Percentiles rank a stretch among this genome's conserved stretches.
Conservation (phyloP, 2,888 invertebrate species). For the Onchidella celtica region DNA sequence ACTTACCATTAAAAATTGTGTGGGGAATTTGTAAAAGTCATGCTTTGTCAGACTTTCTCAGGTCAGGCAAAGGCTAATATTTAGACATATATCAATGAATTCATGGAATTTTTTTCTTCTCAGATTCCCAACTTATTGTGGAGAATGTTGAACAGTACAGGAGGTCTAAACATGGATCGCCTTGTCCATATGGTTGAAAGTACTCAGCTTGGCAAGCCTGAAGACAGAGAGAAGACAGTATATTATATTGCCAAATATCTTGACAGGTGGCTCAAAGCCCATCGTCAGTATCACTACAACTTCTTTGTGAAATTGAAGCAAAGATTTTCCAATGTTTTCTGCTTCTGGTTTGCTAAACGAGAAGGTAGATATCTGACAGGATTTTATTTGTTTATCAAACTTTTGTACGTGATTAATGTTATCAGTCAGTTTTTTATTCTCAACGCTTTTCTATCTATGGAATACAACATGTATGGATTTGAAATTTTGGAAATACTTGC, state of each 20-base stretch:
- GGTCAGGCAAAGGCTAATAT: too few relatives aligned
- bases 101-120: neutral
- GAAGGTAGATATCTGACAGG: slow-evolving; percentile 74
- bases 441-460: slow-evolving; percentile 73
- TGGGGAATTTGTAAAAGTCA: too few relatives aligned
- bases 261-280: slow-evolving; percentile 70
- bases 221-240: slow-evolving; percentile 64
- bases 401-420: slow-evolving; percentile 73
- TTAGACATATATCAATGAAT: too few relatives aligned
- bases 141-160: slow-evolving; percentile 63
- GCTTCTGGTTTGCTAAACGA: slow-evolving; percentile 70
- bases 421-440: slow-evolving; percentile 76
- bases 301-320: slow-evolving; percentile 64
- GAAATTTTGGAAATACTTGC: slow-evolving; percentile 60
- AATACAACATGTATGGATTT: slow-evolving; percentile 71
- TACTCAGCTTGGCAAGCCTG: slow-evolving; percentile 66
- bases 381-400: slow-evolving; percentile 73
- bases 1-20: too few relatives aligned
- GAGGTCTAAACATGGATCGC: slow-evolving; percentile 68
- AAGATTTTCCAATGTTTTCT: slow-evolving; percentile 59
- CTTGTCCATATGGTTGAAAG: slow-evolving; percentile 62
- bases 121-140: slow-evolving; percentile 66
- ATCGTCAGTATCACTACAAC: slow-evolving; percentile 69
- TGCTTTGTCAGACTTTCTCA: too few relatives aligned
- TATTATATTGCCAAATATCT: slow-evolving; percentile 65